Evolutionary conservation across 2,797 vertebrate genomes (phyloP).

Genomic region (Platyrinchus mystaceus): DNA sequence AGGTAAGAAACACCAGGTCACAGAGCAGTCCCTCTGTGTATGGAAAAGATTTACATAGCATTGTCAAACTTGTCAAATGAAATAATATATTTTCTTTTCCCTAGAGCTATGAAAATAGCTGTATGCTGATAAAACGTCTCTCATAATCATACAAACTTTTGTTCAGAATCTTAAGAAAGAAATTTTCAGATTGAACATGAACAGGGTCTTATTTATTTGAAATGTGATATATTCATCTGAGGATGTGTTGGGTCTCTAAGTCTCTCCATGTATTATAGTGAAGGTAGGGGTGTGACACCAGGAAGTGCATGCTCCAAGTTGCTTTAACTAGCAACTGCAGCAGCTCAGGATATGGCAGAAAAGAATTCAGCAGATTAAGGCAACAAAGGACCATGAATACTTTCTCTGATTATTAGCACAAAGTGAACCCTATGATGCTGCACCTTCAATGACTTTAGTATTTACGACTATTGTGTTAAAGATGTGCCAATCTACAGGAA

Average conservation of each 20-base stretch:
- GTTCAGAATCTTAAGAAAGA: not conserved
- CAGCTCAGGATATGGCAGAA: not conserved
- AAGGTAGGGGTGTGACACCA: not conserved
- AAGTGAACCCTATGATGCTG: not conserved
- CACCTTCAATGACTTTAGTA: not conserved
- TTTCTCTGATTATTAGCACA: not conserved
- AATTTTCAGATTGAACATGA: not conserved
- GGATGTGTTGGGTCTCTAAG: not conserved
- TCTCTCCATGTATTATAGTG: not conserved
- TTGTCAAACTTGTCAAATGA: not conserved
- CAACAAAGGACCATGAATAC: rapidly evolving
- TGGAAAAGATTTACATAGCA: not conserved
- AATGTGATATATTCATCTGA: not conserved
- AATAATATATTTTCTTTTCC: not conserved
- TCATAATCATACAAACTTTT: not conserved
- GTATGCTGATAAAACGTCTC: not conserved
- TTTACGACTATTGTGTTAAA: not conserved
- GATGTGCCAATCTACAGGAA: not conserved
- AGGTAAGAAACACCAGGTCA: not conserved
- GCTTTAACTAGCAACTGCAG: not conserved
- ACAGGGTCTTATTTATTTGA: not conserved
- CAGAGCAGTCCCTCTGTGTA: not conserved
- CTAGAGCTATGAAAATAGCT: not conserved
- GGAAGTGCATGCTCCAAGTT: not conserved
- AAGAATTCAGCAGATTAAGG: not conserved